Evolutionary conservation across 2,797 vertebrate genomes (phyloP).

Genomic region (Acanthurus lineatus): DNA sequence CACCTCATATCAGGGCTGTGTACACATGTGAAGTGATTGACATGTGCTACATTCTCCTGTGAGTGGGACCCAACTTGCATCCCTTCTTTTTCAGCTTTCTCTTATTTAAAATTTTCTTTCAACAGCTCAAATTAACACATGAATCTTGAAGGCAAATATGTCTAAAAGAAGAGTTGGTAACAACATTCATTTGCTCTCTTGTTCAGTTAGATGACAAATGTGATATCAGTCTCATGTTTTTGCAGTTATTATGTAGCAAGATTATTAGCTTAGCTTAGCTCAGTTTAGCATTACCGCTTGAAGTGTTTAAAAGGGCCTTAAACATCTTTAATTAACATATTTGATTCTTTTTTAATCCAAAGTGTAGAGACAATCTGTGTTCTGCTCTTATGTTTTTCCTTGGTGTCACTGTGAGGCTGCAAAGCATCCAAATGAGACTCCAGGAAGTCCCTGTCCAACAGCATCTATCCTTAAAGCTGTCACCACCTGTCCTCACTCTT

Average conservation of each 20-base stretch:
- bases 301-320: too few species aligned
- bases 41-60: conserved; percentile 5
- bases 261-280: too few species aligned
- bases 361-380: neutral
- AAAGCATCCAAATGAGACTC: neutral
- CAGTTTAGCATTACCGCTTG: too few species aligned
- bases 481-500: neutral
- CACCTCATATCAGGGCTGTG: conserved; percentile 3
- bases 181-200: too few species aligned
- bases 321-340: neutral
- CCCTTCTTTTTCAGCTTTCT: neutral
- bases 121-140: neutral
- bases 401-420: neutral
- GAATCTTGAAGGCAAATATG: neutral
- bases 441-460: neutral
- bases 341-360: neutral
- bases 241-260: too few species aligned
- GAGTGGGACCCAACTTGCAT: conserved; percentile 16
- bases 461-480: neutral
- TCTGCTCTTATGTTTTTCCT: too few species aligned
- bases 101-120: neutral
- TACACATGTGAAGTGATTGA: conserved; percentile 14
- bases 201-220: too few species aligned
- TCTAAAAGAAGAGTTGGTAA: neutral
- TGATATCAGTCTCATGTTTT: too few species aligned